phyloP scores from a whole-genome alignment of 2,797 vertebrate genomes.

The Chelidonichthys spinosus region DNA sequence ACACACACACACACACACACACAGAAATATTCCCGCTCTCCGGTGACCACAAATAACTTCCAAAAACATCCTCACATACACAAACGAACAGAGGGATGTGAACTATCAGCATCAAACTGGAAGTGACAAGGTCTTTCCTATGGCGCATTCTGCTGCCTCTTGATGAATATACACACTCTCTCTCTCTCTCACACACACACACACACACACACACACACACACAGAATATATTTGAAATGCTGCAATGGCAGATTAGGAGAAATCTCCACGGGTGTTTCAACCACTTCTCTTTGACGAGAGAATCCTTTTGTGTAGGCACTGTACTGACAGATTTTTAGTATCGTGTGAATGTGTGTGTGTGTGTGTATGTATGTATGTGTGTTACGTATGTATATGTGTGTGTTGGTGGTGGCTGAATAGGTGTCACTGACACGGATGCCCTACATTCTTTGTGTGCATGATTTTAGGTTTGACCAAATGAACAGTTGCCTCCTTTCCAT shows the following conservation, averaged over 20 bases:
- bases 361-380: background rate
- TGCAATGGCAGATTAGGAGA: constrained; percentile 53
- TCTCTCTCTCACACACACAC: constrained; percentile 1
- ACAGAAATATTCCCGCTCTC: background rate
- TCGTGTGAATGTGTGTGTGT: constrained; percentile 4
- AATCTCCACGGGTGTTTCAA: constrained; percentile 39
- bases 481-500: constrained; percentile 7
- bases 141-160: constrained; percentile 29
- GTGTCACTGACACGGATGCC: constrained; percentile 17
- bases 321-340: constrained; percentile 28
- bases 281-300: constrained; percentile 38
- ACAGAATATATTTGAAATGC: constrained; percentile 35
- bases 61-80: constrained; percentile 6
- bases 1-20: constrained; percentile 15
- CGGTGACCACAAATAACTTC: constrained; percentile 11
- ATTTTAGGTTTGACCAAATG: constrained; percentile 36
- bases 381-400: background rate
- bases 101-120: constrained; percentile 48
- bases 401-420: background rate
- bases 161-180: constrained; percentile 21
- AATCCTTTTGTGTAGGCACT: constrained; percentile 48
- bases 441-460: constrained; percentile 28
- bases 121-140: constrained; percentile 44
- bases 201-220: background rate
- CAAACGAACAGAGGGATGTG: constrained; percentile 16